Conservation (phyloP, 1,140 invertebrate species). For the Bombus sibiricus region DNA sequence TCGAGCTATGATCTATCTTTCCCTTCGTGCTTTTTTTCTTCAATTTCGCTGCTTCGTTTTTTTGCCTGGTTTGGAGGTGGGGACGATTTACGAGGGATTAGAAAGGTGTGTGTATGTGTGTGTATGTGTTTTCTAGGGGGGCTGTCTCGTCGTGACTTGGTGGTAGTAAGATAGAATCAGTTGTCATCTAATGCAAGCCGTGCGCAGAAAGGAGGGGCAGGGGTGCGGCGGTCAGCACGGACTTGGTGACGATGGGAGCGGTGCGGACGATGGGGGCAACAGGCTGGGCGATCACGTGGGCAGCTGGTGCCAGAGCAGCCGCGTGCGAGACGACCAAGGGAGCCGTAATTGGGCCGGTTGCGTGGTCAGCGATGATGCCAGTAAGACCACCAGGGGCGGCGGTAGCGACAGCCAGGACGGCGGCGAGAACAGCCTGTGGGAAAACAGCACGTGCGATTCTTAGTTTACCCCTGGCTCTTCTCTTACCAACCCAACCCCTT, state of each 20-base stretch:
- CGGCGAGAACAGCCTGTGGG: conserved; percentile 75
- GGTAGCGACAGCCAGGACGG: conserved; percentile 77
- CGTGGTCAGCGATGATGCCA: conserved; percentile 72
- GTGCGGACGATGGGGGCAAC: conserved; percentile 72
- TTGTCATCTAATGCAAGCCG: conserved; percentile 70
- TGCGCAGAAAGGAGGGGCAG: conserved; percentile 57
- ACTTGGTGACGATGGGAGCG: conserved; percentile 78
- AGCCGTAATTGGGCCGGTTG: conserved; percentile 74
- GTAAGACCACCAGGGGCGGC: conserved; percentile 78
- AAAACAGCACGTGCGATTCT: conserved; percentile 41
- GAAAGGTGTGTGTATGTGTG: conserved; percentile 13
- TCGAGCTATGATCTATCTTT: conserved; percentile 37
- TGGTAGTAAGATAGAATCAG: conserved; percentile 42
- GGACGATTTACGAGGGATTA: conserved; percentile 43
- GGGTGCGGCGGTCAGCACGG: conserved; percentile 79
- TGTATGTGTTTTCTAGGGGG: conserved; percentile 40
- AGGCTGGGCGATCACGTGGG: conserved; percentile 67
- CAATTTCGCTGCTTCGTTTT: not conserved
- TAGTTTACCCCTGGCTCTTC: not conserved
- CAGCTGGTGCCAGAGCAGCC: conserved; percentile 57
- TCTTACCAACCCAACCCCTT: not conserved
- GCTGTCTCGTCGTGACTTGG: conserved; percentile 61
- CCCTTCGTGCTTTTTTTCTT: not conserved
- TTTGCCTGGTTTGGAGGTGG: not conserved
- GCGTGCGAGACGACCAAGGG: conserved; percentile 71